These are phyloP conservation scores for Drosophila pectinifera DNA, from an alignment of 1,140 invertebrate species.

Conservation along the genomic window DNA sequence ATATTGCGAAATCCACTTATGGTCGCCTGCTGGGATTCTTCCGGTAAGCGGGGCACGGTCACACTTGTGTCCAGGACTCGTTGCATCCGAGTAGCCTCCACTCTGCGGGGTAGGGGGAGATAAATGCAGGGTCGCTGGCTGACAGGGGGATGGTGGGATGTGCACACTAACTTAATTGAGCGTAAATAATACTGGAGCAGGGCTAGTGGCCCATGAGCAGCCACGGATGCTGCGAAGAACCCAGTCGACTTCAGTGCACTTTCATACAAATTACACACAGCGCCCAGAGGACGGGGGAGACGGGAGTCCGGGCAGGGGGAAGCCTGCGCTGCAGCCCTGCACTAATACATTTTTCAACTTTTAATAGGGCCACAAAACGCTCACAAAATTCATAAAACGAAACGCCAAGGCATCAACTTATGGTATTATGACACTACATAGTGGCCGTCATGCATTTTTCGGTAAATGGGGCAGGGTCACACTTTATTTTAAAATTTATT, in stretches of 20 bases:
- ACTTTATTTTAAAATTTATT: too few relatives aligned
- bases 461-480: background rate
- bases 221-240: conserved; percentile 4
- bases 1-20: background rate
- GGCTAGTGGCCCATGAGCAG: conserved; percentile 21
- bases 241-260: conserved; percentile 43
- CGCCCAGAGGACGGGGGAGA: background rate
- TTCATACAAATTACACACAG: conserved; percentile 22
- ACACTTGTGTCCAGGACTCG: conserved; percentile 33
- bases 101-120: background rate
- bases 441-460: too few relatives aligned
- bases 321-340: background rate
- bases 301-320: background rate
- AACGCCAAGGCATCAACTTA: background rate
- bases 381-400: background rate
- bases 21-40: background rate
- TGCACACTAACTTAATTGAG: conserved; percentile 63
- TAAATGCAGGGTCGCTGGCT: background rate
- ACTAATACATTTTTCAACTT: conserved; percentile 11
- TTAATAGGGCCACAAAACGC: background rate
- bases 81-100: conserved; percentile 42
- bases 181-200: conserved; percentile 57
- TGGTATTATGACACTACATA: background rate
- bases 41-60: background rate
- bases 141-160: background rate